Evolutionary conservation across 2,797 vertebrate species (phyloP).

Genomic region (Arremon aurantiirostris): DNA sequence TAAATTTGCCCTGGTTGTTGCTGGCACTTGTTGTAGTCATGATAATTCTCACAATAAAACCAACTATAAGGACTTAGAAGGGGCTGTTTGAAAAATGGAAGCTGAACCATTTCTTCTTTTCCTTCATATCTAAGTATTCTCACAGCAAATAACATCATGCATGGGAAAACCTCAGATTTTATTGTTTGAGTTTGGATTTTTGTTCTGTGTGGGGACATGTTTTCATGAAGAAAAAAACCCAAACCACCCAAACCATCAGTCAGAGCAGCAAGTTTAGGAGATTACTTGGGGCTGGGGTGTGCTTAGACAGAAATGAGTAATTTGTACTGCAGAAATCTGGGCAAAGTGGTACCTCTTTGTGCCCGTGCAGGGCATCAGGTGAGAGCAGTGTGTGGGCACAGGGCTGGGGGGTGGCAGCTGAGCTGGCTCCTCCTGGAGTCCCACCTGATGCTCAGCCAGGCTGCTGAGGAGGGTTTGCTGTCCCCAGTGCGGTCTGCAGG

Average conservation of each 20-base stretch:
- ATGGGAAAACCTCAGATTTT: neutral
- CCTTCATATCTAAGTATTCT: neutral
- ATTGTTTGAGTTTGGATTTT: neutral
- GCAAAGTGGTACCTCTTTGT: neutral
- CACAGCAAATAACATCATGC: neutral
- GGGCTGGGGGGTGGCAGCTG: neutral
- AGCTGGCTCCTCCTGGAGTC: neutral
- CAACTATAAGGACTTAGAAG: neutral
- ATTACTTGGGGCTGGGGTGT: neutral
- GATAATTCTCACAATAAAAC: neutral
- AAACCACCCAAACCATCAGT: neutral
- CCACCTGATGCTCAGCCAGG: neutral
- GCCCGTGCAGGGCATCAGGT: neutral
- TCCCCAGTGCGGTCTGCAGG: neutral
- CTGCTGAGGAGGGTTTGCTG: neutral
- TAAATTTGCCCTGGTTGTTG: constrained; percentile 10
- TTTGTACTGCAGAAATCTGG: neutral
- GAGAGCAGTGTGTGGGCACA: neutral
- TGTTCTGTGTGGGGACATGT: neutral
- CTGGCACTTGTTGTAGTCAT: neutral
- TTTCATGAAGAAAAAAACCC: neutral
- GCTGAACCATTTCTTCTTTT: neutral
- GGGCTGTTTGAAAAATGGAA: neutral
- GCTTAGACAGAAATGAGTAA: neutral
- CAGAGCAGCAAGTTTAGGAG: neutral